Evolutionary conservation across 35 echinoderm and acorn worm genomes (phyloP).

Genomic region (Apostichopus parvimensis): DNA sequence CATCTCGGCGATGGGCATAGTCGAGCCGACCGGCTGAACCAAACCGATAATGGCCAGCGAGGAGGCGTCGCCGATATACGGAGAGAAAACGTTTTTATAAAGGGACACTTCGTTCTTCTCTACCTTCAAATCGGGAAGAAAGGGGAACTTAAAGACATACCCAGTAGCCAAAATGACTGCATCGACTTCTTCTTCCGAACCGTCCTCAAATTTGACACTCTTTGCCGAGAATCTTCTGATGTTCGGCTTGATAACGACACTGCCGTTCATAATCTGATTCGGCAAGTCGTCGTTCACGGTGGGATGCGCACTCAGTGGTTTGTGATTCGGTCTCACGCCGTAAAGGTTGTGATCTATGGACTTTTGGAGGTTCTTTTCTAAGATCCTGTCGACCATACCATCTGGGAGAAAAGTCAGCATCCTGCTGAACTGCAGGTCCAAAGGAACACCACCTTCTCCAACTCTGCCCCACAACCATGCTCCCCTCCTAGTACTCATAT

Average conservation of each 20-base stretch:
- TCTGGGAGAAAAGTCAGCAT: not conserved
- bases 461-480: constrained; percentile 10
- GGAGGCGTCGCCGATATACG: constrained; percentile 47
- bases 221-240: constrained; percentile 73
- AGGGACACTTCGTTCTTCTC: constrained; percentile 72
- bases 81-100: constrained; percentile 87
- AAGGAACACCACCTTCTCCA: constrained; percentile 6
- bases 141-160: constrained; percentile 81
- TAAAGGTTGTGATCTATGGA: constrained; percentile 53
- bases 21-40: constrained; percentile 74
- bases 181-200: constrained; percentile 82
- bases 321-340: constrained; percentile 67
- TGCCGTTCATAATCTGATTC: constrained; percentile 68
- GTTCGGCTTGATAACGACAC: constrained; percentile 71
- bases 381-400: not conserved
- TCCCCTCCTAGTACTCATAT: constrained; percentile 54
- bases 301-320: constrained; percentile 34
- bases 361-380: constrained; percentile 2
- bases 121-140: constrained; percentile 66
- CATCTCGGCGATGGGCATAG: constrained; percentile 86
- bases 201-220: constrained; percentile 80
- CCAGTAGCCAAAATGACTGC: constrained; percentile 85
- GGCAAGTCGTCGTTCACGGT: constrained; percentile 80
- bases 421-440: not conserved
- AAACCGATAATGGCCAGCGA: constrained; percentile 80